These are phyloP conservation scores for Zeugodacus cucurbitae DNA, from an alignment of 1,140 invertebrate species.

Conservation along the genomic window DNA sequence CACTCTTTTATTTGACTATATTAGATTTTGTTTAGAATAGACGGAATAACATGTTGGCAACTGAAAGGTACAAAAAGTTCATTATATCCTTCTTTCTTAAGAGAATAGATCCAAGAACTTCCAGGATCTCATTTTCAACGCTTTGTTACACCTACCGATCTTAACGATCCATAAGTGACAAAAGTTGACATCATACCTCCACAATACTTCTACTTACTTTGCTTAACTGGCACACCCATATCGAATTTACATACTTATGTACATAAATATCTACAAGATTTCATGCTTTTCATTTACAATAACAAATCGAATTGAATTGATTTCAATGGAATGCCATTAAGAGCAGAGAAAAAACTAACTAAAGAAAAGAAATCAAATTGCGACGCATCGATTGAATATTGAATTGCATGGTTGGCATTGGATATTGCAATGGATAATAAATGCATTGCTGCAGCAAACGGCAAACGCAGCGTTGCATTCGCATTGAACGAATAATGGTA, in stretches of 20 bases:
- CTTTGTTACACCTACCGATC: neutral
- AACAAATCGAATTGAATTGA: constrained; percentile 26
- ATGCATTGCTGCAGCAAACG: neutral
- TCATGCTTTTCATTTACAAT: neutral
- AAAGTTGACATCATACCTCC: too few relatives aligned
- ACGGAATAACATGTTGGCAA: too few relatives aligned
- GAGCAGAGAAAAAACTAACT: neutral
- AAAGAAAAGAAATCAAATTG: constrained; percentile 8
- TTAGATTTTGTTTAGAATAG: too few relatives aligned
- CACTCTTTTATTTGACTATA: too few relatives aligned
- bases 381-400: neutral
- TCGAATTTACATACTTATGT: neutral
- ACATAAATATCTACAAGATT: neutral
- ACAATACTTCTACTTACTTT: too few relatives aligned
- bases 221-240: neutral
- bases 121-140: neutral
- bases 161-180: neutral
- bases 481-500: constrained; percentile 49
- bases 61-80: too few relatives aligned
- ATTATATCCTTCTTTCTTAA: too few relatives aligned
- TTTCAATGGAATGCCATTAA: constrained; percentile 33
- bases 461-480: neutral
- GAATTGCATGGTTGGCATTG: neutral
- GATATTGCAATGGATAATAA: constrained; percentile 14
- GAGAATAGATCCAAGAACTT: too few relatives aligned